Evolutionary conservation across 2,797 vertebrate genomes (phyloP).

Genomic region (Coilia nasus): DNA sequence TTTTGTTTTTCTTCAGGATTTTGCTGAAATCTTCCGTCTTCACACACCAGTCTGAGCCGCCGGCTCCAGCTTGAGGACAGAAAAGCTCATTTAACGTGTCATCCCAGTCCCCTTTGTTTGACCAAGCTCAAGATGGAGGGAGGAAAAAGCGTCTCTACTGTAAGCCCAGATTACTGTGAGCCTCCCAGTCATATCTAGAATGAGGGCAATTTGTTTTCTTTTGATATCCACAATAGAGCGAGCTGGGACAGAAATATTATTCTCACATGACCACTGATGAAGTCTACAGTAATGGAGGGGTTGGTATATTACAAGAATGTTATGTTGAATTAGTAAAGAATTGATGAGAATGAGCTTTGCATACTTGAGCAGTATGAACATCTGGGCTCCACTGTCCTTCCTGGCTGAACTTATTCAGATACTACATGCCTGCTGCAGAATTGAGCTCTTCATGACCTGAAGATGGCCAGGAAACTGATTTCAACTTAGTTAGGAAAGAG

Average conservation of each 20-base stretch:
- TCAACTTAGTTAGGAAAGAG: background rate
- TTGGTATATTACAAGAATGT: background rate
- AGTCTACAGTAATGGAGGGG: background rate
- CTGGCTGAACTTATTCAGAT: background rate
- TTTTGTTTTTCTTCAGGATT: slow-evolving; percentile 32
- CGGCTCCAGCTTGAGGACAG: background rate
- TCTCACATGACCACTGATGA: slow-evolving; percentile 18
- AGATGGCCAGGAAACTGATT: background rate
- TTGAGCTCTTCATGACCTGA: background rate
- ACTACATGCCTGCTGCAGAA: background rate
- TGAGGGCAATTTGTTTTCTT: slow-evolving; percentile 49
- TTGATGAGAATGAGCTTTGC: background rate
- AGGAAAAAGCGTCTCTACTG: background rate
- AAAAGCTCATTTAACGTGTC: background rate
- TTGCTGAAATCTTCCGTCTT: background rate
- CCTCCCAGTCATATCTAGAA: slow-evolving; percentile 38
- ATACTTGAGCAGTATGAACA: background rate
- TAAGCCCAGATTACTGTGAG: slow-evolving; percentile 49
- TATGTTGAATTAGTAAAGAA: background rate
- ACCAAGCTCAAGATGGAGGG: background rate
- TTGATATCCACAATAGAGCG: slow-evolving; percentile 44
- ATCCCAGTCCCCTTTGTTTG: background rate
- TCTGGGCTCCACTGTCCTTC: background rate
- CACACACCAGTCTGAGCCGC: background rate
- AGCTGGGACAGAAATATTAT: slow-evolving; percentile 38